Evolutionary conservation across 2,113 vertebrate species (phyloP).

Genomic region (Aramus guarauna): DNA sequence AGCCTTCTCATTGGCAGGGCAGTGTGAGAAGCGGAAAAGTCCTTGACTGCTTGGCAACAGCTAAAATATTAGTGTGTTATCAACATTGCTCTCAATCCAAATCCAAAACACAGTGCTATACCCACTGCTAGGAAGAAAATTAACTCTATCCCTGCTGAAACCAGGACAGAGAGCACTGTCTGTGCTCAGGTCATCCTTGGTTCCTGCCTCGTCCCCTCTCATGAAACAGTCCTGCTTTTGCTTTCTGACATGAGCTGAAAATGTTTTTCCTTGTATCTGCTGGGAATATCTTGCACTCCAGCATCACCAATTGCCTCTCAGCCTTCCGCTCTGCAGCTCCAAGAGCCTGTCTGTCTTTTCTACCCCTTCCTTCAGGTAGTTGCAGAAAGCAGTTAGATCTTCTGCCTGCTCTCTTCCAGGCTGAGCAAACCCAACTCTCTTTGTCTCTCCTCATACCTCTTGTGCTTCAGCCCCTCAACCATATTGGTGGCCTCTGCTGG

Average conservation of each 20-base stretch:
- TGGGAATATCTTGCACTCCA: neutral
- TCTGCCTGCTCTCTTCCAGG: neutral
- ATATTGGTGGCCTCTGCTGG: neutral
- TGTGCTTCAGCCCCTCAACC: neutral
- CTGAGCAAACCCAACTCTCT: neutral
- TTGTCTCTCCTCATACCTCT: neutral
- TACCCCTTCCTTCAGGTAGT: neutral
- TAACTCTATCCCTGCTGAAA: too few relatives aligned
- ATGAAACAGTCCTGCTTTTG: neutral
- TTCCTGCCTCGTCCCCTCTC: neutral
- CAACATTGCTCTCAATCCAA: too few relatives aligned
- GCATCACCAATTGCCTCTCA: neutral
- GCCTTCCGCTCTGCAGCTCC: neutral
- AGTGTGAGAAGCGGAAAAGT: too few relatives aligned
- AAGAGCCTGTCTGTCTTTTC: neutral
- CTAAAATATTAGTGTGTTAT: too few relatives aligned
- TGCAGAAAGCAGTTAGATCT: neutral
- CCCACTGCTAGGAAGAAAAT: too few relatives aligned
- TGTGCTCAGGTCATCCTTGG: neutral
- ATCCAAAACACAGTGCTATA: too few relatives aligned
- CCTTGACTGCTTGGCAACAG: too few relatives aligned
- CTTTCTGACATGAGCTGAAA: neutral
- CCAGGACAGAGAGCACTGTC: neutral
- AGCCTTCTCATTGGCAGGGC: too few relatives aligned
- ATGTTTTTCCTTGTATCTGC: neutral